Percentiles rank a stretch among this genome's conserved stretches.
Evolutionary conservation across 2,113 vertebrate genomes (phyloP).

Genomic region (Podocnemis expansa): DNA sequence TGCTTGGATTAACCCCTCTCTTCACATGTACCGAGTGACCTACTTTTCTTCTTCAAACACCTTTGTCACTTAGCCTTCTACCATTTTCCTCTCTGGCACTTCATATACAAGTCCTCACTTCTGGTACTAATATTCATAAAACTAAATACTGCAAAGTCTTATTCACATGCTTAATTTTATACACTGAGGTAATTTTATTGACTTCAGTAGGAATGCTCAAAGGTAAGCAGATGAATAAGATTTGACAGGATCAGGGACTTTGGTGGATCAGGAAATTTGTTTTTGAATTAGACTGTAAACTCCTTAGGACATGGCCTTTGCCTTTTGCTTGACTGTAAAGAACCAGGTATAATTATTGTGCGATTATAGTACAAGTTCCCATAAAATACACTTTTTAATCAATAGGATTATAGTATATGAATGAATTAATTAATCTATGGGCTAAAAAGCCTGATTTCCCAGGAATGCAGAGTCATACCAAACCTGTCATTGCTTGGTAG

Average conservation of each 20-base stretch:
- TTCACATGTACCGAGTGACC: conserved; percentile 16
- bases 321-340: background rate
- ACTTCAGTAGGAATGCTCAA: background rate
- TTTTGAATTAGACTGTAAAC: background rate
- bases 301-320: background rate
- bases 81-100: background rate
- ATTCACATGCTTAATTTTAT: background rate
- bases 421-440: background rate
- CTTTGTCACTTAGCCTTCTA: background rate
- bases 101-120: background rate
- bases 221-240: background rate
- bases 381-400: background rate
- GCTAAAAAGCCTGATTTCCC: background rate
- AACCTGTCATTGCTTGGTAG: background rate
- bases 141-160: background rate
- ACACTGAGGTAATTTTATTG: background rate
- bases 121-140: background rate
- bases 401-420: background rate
- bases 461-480: background rate
- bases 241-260: background rate
- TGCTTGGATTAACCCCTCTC: conserved; percentile 1
- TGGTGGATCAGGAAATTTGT: background rate
- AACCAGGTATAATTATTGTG: background rate
- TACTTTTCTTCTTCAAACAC: conserved; percentile 8
- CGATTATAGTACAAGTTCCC: background rate